A percentile compares a stretch with the other conserved stretches of the same genome.
These are phyloP conservation scores for Sinotaia quadrata DNA, from an alignment of 2,888 invertebrate species.

Conservation along the genomic window DNA sequence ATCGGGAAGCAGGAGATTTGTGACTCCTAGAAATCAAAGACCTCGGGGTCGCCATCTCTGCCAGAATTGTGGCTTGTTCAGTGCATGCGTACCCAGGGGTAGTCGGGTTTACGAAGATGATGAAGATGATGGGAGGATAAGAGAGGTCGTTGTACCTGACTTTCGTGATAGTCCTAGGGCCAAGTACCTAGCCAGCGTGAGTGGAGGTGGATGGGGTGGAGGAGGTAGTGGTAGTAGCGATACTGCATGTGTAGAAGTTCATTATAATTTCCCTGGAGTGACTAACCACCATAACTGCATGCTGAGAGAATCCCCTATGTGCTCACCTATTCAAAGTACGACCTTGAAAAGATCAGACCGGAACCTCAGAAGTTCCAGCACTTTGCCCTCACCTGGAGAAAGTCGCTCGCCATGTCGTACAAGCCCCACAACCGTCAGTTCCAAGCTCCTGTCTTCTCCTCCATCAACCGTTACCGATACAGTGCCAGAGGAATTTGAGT, in stretches of 20 bases:
- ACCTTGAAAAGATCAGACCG: background rate
- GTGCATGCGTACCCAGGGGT: conserved; percentile 9
- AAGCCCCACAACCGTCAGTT: background rate
- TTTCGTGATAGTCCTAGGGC: background rate
- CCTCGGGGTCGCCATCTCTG: conserved; percentile 9
- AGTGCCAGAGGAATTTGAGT: background rate
- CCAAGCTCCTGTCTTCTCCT: background rate
- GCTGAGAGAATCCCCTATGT: background rate
- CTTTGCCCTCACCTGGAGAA: background rate
- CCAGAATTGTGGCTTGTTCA: conserved; percentile 8
- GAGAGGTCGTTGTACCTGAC: background rate
- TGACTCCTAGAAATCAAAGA: conserved; percentile 7
- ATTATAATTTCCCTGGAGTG: background rate
- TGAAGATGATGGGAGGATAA: conserved; percentile 13
- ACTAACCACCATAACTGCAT: conserved; percentile 15
- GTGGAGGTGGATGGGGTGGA: conserved; percentile 1
- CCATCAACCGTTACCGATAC: background rate
- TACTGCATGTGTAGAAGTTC: conserved; percentile 3
- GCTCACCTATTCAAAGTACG: background rate
- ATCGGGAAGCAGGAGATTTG: too few relatives aligned
- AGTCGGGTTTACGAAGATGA: background rate
- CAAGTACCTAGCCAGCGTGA: background rate
- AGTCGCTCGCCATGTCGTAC: background rate
- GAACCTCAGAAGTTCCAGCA: background rate
- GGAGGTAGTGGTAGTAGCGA: background rate